phyloP scores from a whole-genome alignment of 2,113 vertebrate genomes.

The Chaetura pelagica region DNA sequence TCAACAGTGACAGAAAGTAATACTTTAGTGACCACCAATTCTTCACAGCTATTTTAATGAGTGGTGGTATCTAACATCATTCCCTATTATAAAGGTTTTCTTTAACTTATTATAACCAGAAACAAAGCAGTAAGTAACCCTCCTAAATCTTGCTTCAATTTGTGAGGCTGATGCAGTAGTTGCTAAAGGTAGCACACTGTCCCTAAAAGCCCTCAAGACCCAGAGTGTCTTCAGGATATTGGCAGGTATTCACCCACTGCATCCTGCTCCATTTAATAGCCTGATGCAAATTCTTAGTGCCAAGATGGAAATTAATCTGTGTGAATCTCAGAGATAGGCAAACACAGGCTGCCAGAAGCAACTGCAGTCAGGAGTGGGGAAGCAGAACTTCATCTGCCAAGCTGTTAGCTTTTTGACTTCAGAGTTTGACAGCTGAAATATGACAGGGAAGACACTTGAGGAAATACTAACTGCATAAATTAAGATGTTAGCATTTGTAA shows the following conservation, averaged over 20 bases:
- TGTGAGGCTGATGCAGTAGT: background rate
- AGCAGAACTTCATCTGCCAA: slow-evolving; percentile 5
- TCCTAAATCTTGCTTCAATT: background rate
- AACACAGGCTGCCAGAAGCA: slow-evolving; percentile 1
- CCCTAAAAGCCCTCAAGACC: background rate
- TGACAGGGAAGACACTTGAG: background rate
- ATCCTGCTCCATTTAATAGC: background rate
- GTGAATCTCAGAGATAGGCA: background rate
- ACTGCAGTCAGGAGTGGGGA: background rate
- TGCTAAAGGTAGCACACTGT: background rate
- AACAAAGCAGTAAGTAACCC: background rate
- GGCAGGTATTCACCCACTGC: background rate
- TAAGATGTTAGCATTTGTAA: background rate
- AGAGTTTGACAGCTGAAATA: background rate
- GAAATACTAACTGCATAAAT: background rate
- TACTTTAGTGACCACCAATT: background rate
- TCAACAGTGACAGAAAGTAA: background rate
- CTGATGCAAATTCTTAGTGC: background rate
- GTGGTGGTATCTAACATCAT: background rate
- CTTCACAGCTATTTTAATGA: background rate
- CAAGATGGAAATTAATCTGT: background rate
- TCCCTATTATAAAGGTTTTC: background rate
- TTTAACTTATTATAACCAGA: background rate
- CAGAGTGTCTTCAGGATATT: background rate
- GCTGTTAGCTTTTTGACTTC: background rate